Evolutionary conservation across 2,888 invertebrate species (phyloP), one percentile per base, ranked within the genome.

Genomic region (Nomada ferruginata): DNA sequence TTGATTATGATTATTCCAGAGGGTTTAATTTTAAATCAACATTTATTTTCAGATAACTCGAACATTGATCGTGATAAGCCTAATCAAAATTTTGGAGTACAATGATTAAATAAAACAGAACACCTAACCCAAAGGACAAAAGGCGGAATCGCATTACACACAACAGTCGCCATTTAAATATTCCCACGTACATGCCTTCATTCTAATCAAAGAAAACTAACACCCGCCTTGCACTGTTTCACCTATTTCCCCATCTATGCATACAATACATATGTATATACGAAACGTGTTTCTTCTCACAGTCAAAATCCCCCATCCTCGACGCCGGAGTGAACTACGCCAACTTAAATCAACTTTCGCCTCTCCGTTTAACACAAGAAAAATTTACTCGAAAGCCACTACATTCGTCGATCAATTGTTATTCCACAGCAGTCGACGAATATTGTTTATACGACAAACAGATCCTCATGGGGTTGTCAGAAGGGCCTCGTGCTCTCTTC

Each of bases 381-480:
- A 64, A 73, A 73, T 65, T n/a, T 20, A 29, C 55, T 44, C 42
- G 23, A 36, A 77, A 66, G 18, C 42, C 44, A 18, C 20, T 1
- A 53, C 76, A 15, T 75, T 36, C 60, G 20, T 52, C 55, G 15
- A 26, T 7, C 26, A 47, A 53, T 77, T 88, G 82, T 85, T 87
- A 76, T 84, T 85, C 81, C 76, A 75, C 55, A 61, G 61, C 80
- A 65, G 52, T 65, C 79, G 77, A 69, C 69, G 84, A 70, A 80
- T 83, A 87, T 85, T 89, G 87, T 89, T 89, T 89, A 83, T 89
- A 88, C 85, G 75, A 66, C 83, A 88, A 85, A 89, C 85, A 87
- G 75, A 74, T 61, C 77, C 61, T 66, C 77, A n/a, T 57, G 13
- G 64, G 64, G 73, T 68, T 68, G 77, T 83, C 84, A 78, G 52